Base-by-base conservation (phyloP, 1,140 invertebrate genomes). In the Cheumatopsyche charites region DNA sequence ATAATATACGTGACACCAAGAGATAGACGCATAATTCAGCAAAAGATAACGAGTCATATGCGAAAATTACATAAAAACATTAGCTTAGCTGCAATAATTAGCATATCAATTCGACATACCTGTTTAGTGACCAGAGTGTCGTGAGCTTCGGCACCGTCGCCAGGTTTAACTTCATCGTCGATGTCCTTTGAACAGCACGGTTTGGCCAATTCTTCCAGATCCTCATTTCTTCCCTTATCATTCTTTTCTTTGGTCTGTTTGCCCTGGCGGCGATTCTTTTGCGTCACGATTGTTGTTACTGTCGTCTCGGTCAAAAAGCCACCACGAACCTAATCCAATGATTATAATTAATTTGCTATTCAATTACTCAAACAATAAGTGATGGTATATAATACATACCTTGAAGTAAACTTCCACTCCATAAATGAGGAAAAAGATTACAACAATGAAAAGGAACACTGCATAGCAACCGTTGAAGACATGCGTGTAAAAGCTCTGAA, bases 341-440 rank as follows among this genome's bases (percentile, higher is more conserved):
- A 55, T 5, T 2, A 47, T 7, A 47, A n/a, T 47, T 47, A 47
- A n/a, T 15, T n/a, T n/a, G n/a, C 12, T 58, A 55, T 23, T 55
- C 11, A 25, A 58, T 0, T 4, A 36, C 29, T 9, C 9, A 36
- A 4, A 68, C 0, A 67, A 72, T 66, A 62, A 19, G 55, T 65
- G 66, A 68, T 62, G 29, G 29, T 36, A 36, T 36, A 47, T 7
- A 69, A 67, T 45, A 49, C 42, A 77, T 81, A 97, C 92, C 88
- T 97, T 97, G 79, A 97, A 96, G 80, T 92, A 97, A 1, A 97
- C 94, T 86, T 97, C 94, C 9, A 97, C 92, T 23, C 95, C 95
- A 82, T 97, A 98, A 67, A 97, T 95, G 36, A 98, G 87, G 82
- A 97, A 97, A 83, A 97, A 96, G 6, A 96, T 86, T 23, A 97